A percentile compares a stretch with the other conserved stretches of the same genome.
Conservation (phyloP, 2,888 invertebrate species). For the Hemithea aestivaria region DNA sequence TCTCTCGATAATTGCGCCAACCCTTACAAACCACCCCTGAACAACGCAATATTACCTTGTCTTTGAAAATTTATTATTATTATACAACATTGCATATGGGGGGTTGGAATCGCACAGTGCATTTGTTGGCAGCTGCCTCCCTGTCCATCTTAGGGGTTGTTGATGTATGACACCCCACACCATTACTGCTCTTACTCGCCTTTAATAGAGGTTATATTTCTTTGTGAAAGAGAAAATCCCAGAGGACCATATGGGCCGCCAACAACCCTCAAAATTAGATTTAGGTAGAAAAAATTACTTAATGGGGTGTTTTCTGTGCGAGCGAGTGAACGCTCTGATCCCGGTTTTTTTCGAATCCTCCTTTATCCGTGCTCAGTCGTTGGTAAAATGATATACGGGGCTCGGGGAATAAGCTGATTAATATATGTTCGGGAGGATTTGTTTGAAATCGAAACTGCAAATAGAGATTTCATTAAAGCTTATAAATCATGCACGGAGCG, state of each 20-base stretch:
- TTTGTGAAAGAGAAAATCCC: constrained; percentile 41
- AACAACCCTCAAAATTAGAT: constrained; percentile 72
- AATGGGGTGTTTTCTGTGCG: constrained; percentile 75
- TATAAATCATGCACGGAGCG: too few relatives aligned
- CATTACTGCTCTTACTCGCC: constrained; percentile 28
- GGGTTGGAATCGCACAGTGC: constrained; percentile 61
- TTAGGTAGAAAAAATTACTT: constrained; percentile 73
- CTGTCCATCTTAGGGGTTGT: constrained; percentile 39
- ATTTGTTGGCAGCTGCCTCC: constrained; percentile 65
- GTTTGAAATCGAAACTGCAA: constrained; percentile 18
- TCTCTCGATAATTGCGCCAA: constrained; percentile 57
- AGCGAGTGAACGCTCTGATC: constrained; percentile 50
- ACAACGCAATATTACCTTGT: constrained; percentile 59
- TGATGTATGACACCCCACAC: constrained; percentile 23
- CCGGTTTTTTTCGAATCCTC: constrained; percentile 45
- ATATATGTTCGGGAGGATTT: constrained; percentile 16
- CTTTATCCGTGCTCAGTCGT: constrained; percentile 37
- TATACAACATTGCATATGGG: constrained; percentile 65
- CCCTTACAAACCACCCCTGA: constrained; percentile 48
- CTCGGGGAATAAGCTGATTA: constrained; percentile 21
- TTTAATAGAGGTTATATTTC: constrained; percentile 31
- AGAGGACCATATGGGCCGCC: constrained; percentile 67
- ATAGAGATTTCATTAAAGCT: constrained; percentile 6
- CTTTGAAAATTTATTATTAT: constrained; percentile 74
- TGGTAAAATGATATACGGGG: constrained; percentile 36